Evolutionary conservation across 92 coral and sea anemone species (phyloP).

Genomic region (Hydrozoanthus gracilis): DNA sequence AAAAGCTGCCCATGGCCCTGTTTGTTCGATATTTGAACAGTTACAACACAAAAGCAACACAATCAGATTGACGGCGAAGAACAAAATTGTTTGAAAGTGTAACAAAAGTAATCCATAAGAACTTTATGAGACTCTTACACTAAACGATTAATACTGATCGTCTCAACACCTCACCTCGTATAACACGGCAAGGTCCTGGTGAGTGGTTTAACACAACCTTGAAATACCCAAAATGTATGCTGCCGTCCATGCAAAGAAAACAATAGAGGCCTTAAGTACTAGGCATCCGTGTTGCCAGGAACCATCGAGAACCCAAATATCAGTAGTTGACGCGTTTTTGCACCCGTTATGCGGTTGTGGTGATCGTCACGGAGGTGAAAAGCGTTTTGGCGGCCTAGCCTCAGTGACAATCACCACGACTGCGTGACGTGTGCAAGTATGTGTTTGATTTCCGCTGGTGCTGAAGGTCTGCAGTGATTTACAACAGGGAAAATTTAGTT

Average conservation of each 20-base stretch:
- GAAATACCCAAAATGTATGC: conserved; percentile 68
- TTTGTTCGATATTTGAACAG: background rate
- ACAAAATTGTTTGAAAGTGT: background rate
- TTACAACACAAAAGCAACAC: background rate
- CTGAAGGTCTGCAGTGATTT: too few species aligned
- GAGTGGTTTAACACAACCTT: conserved; percentile 75
- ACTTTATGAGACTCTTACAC: conserved; percentile 7
- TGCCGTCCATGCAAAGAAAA: background rate
- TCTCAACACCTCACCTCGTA: conserved; percentile 70
- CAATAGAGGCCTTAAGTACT: too few species aligned
- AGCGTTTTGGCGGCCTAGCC: too few species aligned
- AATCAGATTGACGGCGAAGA: conserved; percentile 3
- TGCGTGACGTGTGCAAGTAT: too few species aligned
- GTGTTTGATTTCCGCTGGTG: too few species aligned
- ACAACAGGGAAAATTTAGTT: too few species aligned
- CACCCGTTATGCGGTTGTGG: too few species aligned
- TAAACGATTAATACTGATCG: background rate
- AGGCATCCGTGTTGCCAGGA: background rate
- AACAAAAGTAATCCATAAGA: conserved; percentile 6
- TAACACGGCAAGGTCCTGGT: conserved; percentile 88
- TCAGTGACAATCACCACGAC: too few species aligned
- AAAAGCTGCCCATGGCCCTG: conserved; percentile 6
- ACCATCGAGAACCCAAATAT: background rate
- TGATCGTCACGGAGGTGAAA: too few species aligned
- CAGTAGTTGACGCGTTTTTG: too few species aligned